Evolutionary conservation across 2,797 vertebrate species (phyloP).

Genomic region (Microtus obscurus): DNA sequence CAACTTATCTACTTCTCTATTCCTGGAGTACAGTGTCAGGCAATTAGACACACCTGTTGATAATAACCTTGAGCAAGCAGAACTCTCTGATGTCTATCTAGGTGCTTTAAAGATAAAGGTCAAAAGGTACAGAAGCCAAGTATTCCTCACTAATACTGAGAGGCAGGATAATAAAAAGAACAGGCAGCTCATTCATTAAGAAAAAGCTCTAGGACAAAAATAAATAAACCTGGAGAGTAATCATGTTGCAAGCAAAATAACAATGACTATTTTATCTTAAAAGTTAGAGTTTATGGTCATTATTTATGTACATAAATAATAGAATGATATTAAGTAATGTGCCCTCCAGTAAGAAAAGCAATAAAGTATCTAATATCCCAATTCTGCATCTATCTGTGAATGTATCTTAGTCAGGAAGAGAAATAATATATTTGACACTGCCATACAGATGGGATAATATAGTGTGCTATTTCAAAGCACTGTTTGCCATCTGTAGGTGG

Average conservation of each 20-base stretch:
- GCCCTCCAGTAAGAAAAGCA: not conserved
- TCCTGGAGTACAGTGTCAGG: too few relatives aligned
- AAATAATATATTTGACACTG: not conserved
- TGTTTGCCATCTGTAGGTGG: not conserved
- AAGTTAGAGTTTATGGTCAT: constrained; percentile 70
- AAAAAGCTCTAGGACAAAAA: constrained; percentile 66
- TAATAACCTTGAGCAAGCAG: too few relatives aligned
- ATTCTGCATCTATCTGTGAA: not conserved
- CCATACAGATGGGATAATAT: not conserved
- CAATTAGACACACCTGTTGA: too few relatives aligned
- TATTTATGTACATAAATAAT: not conserved
- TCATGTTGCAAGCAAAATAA: constrained; percentile 48
- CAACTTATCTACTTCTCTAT: too few relatives aligned
- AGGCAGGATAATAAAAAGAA: constrained; percentile 56
- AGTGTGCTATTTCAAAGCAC: not conserved
- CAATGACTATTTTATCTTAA: constrained; percentile 60
- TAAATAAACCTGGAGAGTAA: constrained; percentile 70
- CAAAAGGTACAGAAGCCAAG: constrained; percentile 15
- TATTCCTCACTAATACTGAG: constrained; percentile 58
- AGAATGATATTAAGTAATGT: not conserved
- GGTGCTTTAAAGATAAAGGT: too few relatives aligned
- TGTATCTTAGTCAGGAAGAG: not conserved
- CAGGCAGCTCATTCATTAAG: constrained; percentile 72
- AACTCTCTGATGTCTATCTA: too few relatives aligned
- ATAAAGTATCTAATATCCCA: not conserved